Evolutionary conservation across 2,888 invertebrate genomes (phyloP).

Genomic region (Molorchus minor): DNA sequence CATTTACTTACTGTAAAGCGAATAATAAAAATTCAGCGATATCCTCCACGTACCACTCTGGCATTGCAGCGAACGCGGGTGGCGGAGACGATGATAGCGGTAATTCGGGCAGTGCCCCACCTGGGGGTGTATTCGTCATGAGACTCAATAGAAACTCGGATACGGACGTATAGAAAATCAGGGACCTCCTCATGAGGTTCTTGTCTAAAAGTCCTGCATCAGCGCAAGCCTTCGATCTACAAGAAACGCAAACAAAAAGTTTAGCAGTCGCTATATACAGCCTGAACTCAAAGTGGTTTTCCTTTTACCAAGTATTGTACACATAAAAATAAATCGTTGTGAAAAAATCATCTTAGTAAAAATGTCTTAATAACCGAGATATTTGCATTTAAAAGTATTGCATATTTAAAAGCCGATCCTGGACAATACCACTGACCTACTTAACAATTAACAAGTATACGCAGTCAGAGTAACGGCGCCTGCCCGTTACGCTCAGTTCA

Average conservation of each 20-base stretch:
- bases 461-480: too few relatives aligned
- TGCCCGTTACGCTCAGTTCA: too few relatives aligned
- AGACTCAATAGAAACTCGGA: conserved; percentile 79
- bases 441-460: too few relatives aligned
- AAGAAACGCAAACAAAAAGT: conserved; percentile 42
- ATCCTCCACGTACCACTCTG: conserved; percentile 98
- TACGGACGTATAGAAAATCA: conserved; percentile 88
- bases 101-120: conserved; percentile 64
- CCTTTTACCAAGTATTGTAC: too few relatives aligned
- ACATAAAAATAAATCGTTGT: too few relatives aligned
- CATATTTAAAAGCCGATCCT: too few relatives aligned
- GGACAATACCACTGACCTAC: too few relatives aligned
- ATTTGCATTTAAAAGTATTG: too few relatives aligned
- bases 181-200: conserved; percentile 79
- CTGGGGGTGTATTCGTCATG: conserved; percentile 67
- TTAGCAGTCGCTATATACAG: too few relatives aligned
- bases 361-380: too few relatives aligned
- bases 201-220: conserved; percentile 91
- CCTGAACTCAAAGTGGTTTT: too few relatives aligned
- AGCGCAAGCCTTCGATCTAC: conserved; percentile 88
- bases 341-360: too few relatives aligned
- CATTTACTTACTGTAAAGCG: conserved; percentile 89
- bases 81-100: conserved; percentile 72
- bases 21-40: conserved; percentile 96
- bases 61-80: conserved; percentile 85